These are phyloP conservation scores for Molanna angustata DNA, from an alignment of 2,888 invertebrate species.

Conservation along the genomic window DNA sequence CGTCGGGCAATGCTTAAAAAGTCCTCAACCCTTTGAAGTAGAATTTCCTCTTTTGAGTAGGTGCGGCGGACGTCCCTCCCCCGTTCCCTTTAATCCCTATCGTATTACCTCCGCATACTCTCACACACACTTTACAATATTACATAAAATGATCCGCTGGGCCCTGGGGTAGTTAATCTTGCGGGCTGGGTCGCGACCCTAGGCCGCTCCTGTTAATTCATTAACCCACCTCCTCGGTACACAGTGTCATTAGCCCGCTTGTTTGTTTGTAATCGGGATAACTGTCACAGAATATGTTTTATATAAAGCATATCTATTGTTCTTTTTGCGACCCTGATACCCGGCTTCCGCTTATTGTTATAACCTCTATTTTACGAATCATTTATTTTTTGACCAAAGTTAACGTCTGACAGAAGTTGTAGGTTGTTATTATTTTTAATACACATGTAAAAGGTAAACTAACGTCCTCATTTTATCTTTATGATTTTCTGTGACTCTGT, in stretches of 20 bases:
- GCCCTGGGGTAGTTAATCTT: constrained; percentile 29
- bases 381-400: too few relatives aligned
- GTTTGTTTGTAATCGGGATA: constrained; percentile 3
- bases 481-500: too few relatives aligned
- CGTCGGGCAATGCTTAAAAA: too few relatives aligned
- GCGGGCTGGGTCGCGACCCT: constrained; percentile 19
- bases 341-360: neutral
- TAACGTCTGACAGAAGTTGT: too few relatives aligned
- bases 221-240: constrained; percentile 18
- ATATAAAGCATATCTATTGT: constrained; percentile 3
- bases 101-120: constrained; percentile 11
- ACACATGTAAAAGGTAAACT: too few relatives aligned
- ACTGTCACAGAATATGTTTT: constrained; percentile 5
- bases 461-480: too few relatives aligned
- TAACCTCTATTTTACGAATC: too few relatives aligned
- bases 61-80: too few relatives aligned
- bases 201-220: constrained; percentile 27
- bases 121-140: constrained; percentile 4
- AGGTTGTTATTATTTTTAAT: too few relatives aligned
- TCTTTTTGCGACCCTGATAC: neutral
- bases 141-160: constrained; percentile 23
- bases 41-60: too few relatives aligned
- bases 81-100: constrained; percentile 15
- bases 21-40: too few relatives aligned
- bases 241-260: constrained; percentile 6